Conservation (phyloP, 2,113 vertebrate genomes). For the Pollimyrus isidori region DNA sequence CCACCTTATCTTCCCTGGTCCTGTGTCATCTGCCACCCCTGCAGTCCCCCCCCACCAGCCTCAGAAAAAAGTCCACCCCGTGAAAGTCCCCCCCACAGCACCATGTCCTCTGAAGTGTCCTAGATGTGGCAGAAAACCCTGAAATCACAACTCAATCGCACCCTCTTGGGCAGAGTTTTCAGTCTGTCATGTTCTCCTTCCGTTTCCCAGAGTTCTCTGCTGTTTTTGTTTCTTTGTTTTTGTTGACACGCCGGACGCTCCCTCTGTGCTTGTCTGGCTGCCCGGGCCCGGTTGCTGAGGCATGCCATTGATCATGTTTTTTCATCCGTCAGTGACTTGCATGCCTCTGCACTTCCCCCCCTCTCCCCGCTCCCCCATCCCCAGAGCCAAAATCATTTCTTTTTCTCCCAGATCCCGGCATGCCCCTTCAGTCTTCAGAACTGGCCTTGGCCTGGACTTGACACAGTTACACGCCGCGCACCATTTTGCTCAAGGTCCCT, state of each 20-base stretch:
- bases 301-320: constrained; percentile 38
- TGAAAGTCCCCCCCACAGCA: not conserved
- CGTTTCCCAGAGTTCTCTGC: constrained; percentile 13
- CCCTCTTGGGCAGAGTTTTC: constrained; percentile 38
- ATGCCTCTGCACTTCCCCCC: not conserved
- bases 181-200: not conserved
- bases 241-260: constrained; percentile 26
- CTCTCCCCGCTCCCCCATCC: not conserved
- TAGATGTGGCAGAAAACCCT: constrained; percentile 31
- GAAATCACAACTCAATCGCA: constrained; percentile 25
- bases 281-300: not conserved
- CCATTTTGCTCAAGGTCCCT: not conserved
- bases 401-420: not conserved
- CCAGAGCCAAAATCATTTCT: not conserved
- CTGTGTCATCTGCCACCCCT: not conserved
- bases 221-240: constrained; percentile 22
- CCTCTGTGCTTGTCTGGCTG: not conserved
- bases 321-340: constrained; percentile 10
- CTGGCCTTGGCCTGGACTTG: not conserved
- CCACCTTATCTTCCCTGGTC: not conserved
- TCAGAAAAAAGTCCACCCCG: not conserved
- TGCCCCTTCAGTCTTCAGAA: not conserved
- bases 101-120: constrained; percentile 48
- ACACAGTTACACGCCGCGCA: not conserved
- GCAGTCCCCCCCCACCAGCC: not conserved